Conservation (phyloP, 2,797 vertebrate species). For the Rhincodon typus region DNA sequence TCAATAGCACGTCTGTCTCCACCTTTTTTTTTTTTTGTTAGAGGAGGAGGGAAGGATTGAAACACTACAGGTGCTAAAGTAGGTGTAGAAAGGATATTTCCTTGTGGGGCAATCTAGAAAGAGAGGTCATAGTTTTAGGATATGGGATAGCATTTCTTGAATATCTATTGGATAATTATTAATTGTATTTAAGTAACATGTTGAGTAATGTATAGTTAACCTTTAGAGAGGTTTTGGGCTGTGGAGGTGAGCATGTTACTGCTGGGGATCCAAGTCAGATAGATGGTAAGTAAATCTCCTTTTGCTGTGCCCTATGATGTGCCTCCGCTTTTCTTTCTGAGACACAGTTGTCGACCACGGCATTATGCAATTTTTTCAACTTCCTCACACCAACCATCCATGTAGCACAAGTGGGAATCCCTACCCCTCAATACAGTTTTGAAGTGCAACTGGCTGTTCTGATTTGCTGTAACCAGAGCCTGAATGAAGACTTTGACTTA, state of each 20-base stretch:
- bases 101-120: no score
- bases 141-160: no score
- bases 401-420: neutral
- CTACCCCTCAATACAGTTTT: no score
- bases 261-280: neutral
- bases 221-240: neutral
- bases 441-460: no score
- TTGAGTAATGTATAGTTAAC: neutral
- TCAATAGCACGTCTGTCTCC: no score
- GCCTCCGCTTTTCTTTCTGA: neutral
- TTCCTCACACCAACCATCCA: neutral
- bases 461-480: neutral
- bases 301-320: neutral
- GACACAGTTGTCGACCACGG: neutral
- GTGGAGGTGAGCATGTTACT: neutral
- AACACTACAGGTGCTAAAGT: no score
- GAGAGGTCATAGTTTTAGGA: no score
- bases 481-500: neutral
- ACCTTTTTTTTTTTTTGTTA: no score
- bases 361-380: neutral
- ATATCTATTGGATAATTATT: no score
- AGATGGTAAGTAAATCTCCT: neutral
- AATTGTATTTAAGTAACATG: neutral
- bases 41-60: no score
- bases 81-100: no score